These are phyloP conservation scores for Macrochelys suwanniensis DNA, from an alignment of 2,797 vertebrate genomes.

Conservation along the genomic window DNA sequence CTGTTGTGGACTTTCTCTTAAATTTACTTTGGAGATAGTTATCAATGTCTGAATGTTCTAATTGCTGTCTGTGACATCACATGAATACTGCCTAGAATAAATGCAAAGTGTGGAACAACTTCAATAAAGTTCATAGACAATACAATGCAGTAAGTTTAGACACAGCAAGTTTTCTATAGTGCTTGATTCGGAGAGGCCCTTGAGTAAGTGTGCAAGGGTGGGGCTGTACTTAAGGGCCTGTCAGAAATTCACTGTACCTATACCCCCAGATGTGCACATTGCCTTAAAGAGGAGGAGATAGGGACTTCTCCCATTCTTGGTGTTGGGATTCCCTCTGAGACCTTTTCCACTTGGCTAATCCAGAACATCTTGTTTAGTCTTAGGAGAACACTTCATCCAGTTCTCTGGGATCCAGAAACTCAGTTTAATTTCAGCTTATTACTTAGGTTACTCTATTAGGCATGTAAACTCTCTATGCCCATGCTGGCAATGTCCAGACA, in stretches of 20 bases:
- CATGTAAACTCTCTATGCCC: background rate
- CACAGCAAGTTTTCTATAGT: background rate
- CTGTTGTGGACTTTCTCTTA: background rate
- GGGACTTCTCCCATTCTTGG: background rate
- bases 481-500: background rate
- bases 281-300: background rate
- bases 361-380: background rate
- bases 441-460: background rate
- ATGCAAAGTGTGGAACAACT: background rate
- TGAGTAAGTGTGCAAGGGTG: background rate
- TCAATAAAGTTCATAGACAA: background rate
- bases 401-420: background rate
- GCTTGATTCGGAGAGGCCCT: background rate
- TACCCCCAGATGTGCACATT: background rate
- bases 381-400: background rate
- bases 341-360: background rate
- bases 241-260: background rate
- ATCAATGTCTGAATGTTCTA: background rate
- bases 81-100: background rate
- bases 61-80: rapidly evolving
- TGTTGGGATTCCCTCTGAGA: background rate
- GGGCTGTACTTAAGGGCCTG: background rate
- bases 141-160: background rate
- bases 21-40: background rate
- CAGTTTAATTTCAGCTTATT: background rate